Conservation (phyloP, 2,113 vertebrate genomes). For the Mesoclemmys tuberculata region DNA sequence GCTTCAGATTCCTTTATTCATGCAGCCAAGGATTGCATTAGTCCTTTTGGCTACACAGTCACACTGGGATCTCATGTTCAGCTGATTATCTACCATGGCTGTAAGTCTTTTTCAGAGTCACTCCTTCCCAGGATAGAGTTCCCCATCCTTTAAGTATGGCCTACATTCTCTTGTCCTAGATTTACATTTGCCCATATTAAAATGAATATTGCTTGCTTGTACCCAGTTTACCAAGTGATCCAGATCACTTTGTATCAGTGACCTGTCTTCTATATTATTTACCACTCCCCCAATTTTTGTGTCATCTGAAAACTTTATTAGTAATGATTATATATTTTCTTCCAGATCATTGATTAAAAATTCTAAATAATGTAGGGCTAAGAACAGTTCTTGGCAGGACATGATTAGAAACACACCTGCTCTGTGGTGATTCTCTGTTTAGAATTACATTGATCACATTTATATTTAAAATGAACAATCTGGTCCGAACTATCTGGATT, state of each 20-base stretch:
- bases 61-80: too few relatives aligned
- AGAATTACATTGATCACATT: neutral
- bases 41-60: too few relatives aligned
- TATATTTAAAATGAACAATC: neutral
- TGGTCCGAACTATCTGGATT: neutral
- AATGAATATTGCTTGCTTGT: neutral
- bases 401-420: neutral
- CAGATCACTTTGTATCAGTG: neutral
- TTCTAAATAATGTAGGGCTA: neutral
- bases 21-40: too few relatives aligned
- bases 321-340: neutral
- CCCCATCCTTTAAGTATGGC: neutral
- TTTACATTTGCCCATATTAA: neutral
- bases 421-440: neutral
- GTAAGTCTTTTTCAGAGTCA: too few relatives aligned
- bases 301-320: neutral
- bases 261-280: neutral
- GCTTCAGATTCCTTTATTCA: too few relatives aligned
- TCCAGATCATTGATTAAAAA: neutral
- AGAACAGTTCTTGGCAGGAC: neutral
- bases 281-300: neutral
- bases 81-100: too few relatives aligned
- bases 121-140: neutral
- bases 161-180: neutral
- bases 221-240: neutral